Evolutionary conservation across 2,888 invertebrate genomes (phyloP).

Genomic region (Phalera bucephala): DNA sequence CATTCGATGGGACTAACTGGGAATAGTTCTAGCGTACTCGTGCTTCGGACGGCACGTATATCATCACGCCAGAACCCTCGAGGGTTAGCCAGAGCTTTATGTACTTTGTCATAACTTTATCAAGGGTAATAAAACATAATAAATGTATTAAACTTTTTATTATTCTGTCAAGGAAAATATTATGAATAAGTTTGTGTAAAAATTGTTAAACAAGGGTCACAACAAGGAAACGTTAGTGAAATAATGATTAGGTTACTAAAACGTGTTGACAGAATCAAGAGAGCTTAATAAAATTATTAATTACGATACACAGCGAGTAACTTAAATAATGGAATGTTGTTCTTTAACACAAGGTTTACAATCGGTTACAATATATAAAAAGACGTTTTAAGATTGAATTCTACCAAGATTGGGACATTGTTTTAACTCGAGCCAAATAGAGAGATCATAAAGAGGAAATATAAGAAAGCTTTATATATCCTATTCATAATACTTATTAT

Average conservation of each 20-base stretch:
- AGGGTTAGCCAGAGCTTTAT: too few species aligned
- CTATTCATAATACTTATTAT: constrained; percentile 26
- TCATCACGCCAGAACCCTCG: too few species aligned
- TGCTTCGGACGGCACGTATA: too few species aligned
- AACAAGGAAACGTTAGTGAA: constrained; percentile 9
- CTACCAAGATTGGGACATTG: constrained; percentile 5
- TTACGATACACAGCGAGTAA: constrained; percentile 9
- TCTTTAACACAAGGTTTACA: not conserved
- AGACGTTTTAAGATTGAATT: constrained; percentile 1
- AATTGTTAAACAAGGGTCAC: constrained; percentile 7
- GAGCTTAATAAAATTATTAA: constrained; percentile 11
- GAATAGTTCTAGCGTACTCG: too few species aligned
- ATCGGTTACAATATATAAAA: not conserved
- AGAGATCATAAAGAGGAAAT: constrained; percentile 26
- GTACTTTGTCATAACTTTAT: too few species aligned
- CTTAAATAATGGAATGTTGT: constrained; percentile 29
- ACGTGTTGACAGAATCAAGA: constrained; percentile 17
- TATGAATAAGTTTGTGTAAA: constrained; percentile 12
- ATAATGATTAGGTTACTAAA: too few species aligned
- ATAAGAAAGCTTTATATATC: constrained; percentile 23
- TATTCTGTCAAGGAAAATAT: constrained; percentile 23
- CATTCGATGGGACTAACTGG: too few species aligned
- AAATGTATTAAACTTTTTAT: constrained; percentile 21
- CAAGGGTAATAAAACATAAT: constrained; percentile 8
- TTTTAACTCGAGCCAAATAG: constrained; percentile 7